A percentile compares a stretch with the other conserved stretches of the same genome.
These are phyloP conservation scores for Sinonovacula constricta DNA, from an alignment of 1,140 invertebrate species.

Conservation along the genomic window DNA sequence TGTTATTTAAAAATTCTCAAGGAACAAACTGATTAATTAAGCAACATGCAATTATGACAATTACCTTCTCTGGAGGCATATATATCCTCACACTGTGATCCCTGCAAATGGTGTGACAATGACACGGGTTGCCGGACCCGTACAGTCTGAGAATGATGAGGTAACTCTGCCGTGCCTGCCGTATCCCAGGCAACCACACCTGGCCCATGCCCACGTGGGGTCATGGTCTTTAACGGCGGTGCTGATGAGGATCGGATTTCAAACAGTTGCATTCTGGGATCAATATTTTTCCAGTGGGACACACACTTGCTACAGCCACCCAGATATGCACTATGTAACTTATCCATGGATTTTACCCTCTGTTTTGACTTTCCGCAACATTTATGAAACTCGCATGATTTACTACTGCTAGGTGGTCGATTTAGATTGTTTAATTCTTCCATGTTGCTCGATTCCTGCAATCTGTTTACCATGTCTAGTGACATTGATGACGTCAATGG, in stretches of 20 bases:
- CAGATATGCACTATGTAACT: background rate
- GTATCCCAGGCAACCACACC: background rate
- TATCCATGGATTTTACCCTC: background rate
- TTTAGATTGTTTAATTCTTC: background rate
- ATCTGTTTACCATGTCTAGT: slow-evolving; percentile 27
- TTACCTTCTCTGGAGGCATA: background rate
- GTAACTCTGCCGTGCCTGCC: background rate
- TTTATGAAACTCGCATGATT: background rate
- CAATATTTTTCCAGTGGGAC: background rate
- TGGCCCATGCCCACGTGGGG: background rate
- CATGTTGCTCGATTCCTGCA: background rate
- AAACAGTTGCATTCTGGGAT: background rate
- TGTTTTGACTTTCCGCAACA: no score
- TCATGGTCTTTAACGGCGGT: background rate
- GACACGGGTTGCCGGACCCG: background rate
- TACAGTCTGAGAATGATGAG: background rate
- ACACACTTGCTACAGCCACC: background rate
- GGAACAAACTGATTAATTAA: no score
- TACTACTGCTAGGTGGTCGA: background rate
- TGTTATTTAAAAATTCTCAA: no score
- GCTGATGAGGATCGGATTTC: background rate
- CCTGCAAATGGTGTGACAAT: background rate
- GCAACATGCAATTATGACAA: no score
- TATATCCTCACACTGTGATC: background rate
- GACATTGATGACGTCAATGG: slow-evolving; percentile 32